phyloP scores from a whole-genome alignment of 2,888 invertebrate genomes.

The Cinara cedri region DNA sequence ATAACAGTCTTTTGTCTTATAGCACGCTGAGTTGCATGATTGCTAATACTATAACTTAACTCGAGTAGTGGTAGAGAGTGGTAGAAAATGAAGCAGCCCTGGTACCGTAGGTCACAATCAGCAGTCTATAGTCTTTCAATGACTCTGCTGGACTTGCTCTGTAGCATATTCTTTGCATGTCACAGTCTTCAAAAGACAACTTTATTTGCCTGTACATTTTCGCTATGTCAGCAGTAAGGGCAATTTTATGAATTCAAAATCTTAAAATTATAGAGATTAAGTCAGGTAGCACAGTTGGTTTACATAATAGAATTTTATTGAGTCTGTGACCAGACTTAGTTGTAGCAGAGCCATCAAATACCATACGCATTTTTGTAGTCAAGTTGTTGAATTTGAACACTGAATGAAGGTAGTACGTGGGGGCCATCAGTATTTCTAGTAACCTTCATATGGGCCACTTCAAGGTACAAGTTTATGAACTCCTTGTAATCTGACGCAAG shows the following conservation, averaged over 20 bases:
- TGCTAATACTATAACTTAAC: background rate
- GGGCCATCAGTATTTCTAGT: background rate
- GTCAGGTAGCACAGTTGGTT: background rate
- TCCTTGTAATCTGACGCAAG: background rate
- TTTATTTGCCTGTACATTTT: slow-evolving; percentile 1
- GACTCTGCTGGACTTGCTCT: background rate
- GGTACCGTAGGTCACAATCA: background rate
- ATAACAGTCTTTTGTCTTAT: slow-evolving; percentile 8
- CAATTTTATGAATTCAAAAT: background rate
- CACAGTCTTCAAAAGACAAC: background rate
- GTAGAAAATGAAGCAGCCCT: background rate
- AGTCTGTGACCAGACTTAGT: background rate
- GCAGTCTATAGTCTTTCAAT: background rate
- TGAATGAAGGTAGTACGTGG: background rate
- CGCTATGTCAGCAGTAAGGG: background rate
- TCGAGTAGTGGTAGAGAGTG: background rate
- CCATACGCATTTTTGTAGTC: background rate
- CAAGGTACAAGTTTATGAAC: background rate
- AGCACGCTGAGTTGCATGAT: background rate
- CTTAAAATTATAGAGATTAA: slow-evolving; percentile 1
- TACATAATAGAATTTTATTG: background rate
- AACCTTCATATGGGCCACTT: background rate
- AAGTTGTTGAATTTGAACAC: background rate
- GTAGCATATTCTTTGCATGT: background rate
- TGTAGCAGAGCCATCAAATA: background rate